Base-by-base conservation (phyloP, 2,797 vertebrate genomes). In the Channa striata region DNA sequence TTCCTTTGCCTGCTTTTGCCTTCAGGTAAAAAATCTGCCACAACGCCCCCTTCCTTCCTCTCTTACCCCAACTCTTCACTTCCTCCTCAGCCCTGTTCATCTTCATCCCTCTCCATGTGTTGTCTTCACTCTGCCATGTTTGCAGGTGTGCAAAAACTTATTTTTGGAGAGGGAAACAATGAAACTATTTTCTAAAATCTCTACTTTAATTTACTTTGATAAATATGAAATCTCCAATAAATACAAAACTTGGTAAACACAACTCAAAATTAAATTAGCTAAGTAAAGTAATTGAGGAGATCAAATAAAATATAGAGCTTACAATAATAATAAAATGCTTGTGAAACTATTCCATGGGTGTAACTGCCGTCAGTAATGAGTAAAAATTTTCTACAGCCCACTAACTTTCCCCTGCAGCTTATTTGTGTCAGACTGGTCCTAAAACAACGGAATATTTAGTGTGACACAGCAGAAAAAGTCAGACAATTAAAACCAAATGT, bases 21-120 rank as follows among this genome's bases (percentile, higher is more conserved):
- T 94, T 80, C 87, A 93, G 93, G 93, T 93, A 68, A 92, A 92
- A 92, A 92, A 92, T 92, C 92, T 93, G 92, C 91, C 85, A 90
- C 88, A 78, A 53, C 53, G 34, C 43, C 49, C 23, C 40, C 51
- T 11, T 53, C 4, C 0, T 11, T 6, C 34, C 23, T 14, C 6
- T 19, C 11, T 48, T 52, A 10, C 46, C 23, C 51, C 36, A 37
- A 37, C 33, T 36, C 43, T 19, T 42, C 61, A 69, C 66, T 54
- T 66, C 74, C 76, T 69, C 67, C 51, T 68, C 20, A 19, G 62
- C 78, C 21, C 57, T 19, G 37, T 43, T 77, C 30, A 36, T 58
- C 72, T 44, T 68, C 25, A 19, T 62, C 74, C 62, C 71, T 47
- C 19, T 69, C 66, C 2, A 16, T 68, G 30, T 72, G 52, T 21